Evolutionary conservation across 2,888 invertebrate genomes (phyloP), one percentile per base, ranked within the genome.

Genomic region (Acanthopleura granulata): DNA sequence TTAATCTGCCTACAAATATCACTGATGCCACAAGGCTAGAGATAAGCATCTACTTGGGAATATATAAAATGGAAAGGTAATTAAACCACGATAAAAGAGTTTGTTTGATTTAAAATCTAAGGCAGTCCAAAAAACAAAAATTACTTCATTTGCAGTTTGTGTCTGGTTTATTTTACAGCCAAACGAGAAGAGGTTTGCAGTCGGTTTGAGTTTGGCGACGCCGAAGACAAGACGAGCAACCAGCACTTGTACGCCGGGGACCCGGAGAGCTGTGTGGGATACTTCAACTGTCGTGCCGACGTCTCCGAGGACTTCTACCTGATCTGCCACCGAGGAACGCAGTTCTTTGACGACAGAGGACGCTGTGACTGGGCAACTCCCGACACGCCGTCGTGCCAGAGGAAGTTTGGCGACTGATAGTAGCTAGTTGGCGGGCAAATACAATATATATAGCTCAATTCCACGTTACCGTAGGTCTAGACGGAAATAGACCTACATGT

Each of bases 141-240:
- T 40, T 40, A 6, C 40, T 40, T 40, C 40, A 40, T 40, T 40
- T 40, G 3, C 40, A 40, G 40, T 40, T 6, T 40, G 9, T 40
- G 9, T 40, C 40, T 40, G 40, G 57, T 22, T 57, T 57, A 18
- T 22, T 4, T 66, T 66, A 16, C 66, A 66, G 66, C 29, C 6
- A 66, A 66, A 66, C 66, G 66, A 16, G 66, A 66, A 66, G 66
- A 66, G 66, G 66, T 66, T 16, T 66, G 66, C 29, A 66, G 66
- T 66, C 22, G 66, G 16, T 66, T 66, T 66, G 66, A 66, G 22
- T 16, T 66, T 22, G 66, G 4, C 29, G 66, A 66, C 25, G 66
- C 22, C 66, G 22, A 27, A 1, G 22, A 57, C 22, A 57, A 57
- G 57, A 57, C 57, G 22, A 57, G 12, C 57, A 66, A 66, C 29